Evolutionary conservation across 2,888 invertebrate genomes (phyloP).

Genomic region (Altica lythri): DNA sequence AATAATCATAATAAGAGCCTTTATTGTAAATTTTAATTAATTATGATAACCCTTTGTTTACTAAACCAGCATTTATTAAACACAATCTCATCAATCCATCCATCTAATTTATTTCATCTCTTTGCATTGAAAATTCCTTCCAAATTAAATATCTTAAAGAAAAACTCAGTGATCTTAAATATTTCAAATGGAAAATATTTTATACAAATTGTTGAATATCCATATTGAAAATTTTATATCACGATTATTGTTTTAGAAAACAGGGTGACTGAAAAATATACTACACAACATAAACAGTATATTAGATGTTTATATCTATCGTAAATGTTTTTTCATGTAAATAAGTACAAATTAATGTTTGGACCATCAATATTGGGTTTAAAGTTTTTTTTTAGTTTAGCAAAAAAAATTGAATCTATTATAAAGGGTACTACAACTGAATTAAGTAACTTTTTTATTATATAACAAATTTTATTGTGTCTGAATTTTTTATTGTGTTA

Average conservation of each 20-base stretch:
- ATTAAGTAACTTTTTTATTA: background rate
- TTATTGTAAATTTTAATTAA: no score
- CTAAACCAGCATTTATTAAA: slow-evolving; percentile 1
- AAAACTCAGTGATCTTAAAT: slow-evolving; percentile 27
- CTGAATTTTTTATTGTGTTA: background rate
- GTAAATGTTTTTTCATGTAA: slow-evolving; percentile 39
- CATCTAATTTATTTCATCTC: slow-evolving; percentile 37
- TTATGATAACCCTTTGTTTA: slow-evolving; percentile 46
- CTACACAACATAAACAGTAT: slow-evolving; percentile 33
- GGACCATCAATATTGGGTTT: slow-evolving; percentile 34
- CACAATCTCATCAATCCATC: slow-evolving; percentile 30
- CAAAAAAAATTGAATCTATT: slow-evolving; percentile 5
- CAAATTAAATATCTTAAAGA: slow-evolving; percentile 24
- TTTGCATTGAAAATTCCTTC: slow-evolving; percentile 34
- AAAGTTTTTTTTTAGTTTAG: slow-evolving; percentile 4
- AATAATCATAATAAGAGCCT: no score
- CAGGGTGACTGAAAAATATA: slow-evolving; percentile 39
- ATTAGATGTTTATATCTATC: slow-evolving; percentile 38
- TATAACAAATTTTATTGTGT: background rate
- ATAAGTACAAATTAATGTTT: slow-evolving; percentile 38
- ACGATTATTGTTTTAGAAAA: slow-evolving; percentile 19
- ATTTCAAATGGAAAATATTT: slow-evolving; percentile 29
- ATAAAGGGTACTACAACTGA: background rate
- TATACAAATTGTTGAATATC: slow-evolving; percentile 21
- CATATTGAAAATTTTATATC: slow-evolving; percentile 30